Evolutionary conservation across 2,888 invertebrate species (phyloP).

Genomic region (Ophraella communa): DNA sequence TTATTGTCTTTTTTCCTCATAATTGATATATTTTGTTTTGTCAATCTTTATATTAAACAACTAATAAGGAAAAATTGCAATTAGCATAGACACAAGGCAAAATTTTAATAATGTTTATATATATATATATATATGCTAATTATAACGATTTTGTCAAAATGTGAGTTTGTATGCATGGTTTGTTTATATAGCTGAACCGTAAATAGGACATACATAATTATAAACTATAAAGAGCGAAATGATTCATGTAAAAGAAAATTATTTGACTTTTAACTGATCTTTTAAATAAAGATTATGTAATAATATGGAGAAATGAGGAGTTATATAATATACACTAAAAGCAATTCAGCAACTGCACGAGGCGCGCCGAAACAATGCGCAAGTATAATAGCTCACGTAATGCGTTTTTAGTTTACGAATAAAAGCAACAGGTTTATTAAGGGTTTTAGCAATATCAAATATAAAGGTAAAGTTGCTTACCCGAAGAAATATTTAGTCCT

Average conservation of each 20-base stretch:
- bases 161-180: background rate
- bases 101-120: background rate
- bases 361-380: slow-evolving; percentile 52
- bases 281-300: slow-evolving; percentile 40
- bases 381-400: slow-evolving; percentile 31
- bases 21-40: background rate
- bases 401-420: slow-evolving; percentile 27
- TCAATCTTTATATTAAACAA: background rate
- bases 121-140: background rate
- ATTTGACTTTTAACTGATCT: slow-evolving; percentile 33
- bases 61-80: background rate
- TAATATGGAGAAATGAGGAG: slow-evolving; percentile 48
- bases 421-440: slow-evolving; percentile 44
- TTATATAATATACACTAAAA: slow-evolving; percentile 49
- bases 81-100: background rate
- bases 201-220: slow-evolving; percentile 16
- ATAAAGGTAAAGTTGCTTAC: slow-evolving; percentile 43
- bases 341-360: slow-evolving; percentile 48
- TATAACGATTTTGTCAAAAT: background rate
- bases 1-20: background rate
- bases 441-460: slow-evolving; percentile 14
- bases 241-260: slow-evolving; percentile 17
- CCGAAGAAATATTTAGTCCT: slow-evolving; percentile 53
- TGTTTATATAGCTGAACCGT: background rate
- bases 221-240: slow-evolving; percentile 3